Evolutionary conservation across 2,113 vertebrate genomes (phyloP).

Genomic region (Andinoacara biseriatus): DNA sequence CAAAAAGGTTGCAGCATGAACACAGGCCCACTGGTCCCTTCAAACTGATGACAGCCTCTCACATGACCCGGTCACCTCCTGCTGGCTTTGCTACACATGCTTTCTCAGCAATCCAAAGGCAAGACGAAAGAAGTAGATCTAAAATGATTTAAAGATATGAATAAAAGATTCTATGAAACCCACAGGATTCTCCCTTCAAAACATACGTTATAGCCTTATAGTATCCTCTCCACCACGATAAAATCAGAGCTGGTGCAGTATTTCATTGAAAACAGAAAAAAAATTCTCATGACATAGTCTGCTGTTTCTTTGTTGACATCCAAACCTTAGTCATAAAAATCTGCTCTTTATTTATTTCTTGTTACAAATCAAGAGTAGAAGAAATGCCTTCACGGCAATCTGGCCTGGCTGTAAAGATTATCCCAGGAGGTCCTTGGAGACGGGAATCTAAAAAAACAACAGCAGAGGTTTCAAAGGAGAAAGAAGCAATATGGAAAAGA

Average conservation of each 20-base stretch:
- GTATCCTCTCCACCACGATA: slow-evolving; percentile 30
- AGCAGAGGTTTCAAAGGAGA: slow-evolving; percentile 10
- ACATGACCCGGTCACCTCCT: not conserved
- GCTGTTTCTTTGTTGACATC: slow-evolving; percentile 32
- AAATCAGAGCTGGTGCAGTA: slow-evolving; percentile 36
- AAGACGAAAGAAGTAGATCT: slow-evolving; percentile 39
- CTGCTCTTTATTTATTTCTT: slow-evolving; percentile 53
- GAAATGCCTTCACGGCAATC: slow-evolving; percentile 34
- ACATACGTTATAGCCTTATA: slow-evolving; percentile 7
- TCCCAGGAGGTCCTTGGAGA: slow-evolving; percentile 33
- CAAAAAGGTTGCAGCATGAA: slow-evolving; percentile 42
- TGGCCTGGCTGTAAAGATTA: slow-evolving; percentile 40
- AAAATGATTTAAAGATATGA: slow-evolving; percentile 52
- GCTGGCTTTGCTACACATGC: slow-evolving; percentile 27
- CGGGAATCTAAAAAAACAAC: not conserved
- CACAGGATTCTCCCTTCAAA: slow-evolving; percentile 34
- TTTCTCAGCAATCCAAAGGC: slow-evolving; percentile 19
- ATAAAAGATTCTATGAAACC: slow-evolving; percentile 52
- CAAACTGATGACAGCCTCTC: slow-evolving; percentile 19
- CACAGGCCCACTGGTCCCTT: slow-evolving; percentile 5
- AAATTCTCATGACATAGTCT: not conserved
- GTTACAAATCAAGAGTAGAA: slow-evolving; percentile 33
- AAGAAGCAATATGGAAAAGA: not conserved
- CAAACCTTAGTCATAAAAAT: slow-evolving; percentile 45
- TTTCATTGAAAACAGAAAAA: slow-evolving; percentile 44